These are phyloP conservation scores for Sminthurinus aureus DNA, from an alignment of 2,888 invertebrate species.

Conservation along the genomic window DNA sequence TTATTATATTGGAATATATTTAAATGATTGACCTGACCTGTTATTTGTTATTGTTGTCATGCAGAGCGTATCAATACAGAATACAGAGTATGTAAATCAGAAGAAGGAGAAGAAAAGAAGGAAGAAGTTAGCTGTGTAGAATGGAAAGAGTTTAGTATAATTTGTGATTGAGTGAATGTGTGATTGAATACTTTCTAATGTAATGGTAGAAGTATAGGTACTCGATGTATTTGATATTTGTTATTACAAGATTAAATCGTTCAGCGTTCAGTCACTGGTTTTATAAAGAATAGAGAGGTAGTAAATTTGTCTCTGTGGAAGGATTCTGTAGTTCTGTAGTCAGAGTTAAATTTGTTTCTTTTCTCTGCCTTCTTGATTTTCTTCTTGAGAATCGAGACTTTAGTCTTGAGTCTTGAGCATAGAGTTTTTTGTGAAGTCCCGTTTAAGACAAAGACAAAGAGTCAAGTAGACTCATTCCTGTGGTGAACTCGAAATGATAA, in stretches of 20 bases:
- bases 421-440: not conserved
- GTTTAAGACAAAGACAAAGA: constrained; percentile 4
- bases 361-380: not conserved
- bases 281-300: not conserved
- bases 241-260: too few species aligned
- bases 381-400: not conserved
- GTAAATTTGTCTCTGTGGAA: not conserved
- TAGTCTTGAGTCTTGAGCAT: not conserved
- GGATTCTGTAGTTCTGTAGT: not conserved
- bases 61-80: not conserved
- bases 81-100: not conserved
- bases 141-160: not conserved
- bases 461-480: constrained; percentile 33
- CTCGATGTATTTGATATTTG: too few species aligned
- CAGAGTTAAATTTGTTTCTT: not conserved
- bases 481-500: constrained; percentile 44
- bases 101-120: not conserved
- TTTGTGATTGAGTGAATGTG: not conserved
- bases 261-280: not conserved
- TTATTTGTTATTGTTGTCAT: not conserved
- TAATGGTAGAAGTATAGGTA: too few species aligned
- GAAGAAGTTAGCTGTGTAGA: not conserved
- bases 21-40: not conserved
- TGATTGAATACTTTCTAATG: not conserved
- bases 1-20: not conserved